A percentile compares a stretch with the other conserved stretches of the same genome.
phyloP scores from a whole-genome alignment of 2,797 vertebrate genomes.

The Melanotaenia maccullochi region DNA sequence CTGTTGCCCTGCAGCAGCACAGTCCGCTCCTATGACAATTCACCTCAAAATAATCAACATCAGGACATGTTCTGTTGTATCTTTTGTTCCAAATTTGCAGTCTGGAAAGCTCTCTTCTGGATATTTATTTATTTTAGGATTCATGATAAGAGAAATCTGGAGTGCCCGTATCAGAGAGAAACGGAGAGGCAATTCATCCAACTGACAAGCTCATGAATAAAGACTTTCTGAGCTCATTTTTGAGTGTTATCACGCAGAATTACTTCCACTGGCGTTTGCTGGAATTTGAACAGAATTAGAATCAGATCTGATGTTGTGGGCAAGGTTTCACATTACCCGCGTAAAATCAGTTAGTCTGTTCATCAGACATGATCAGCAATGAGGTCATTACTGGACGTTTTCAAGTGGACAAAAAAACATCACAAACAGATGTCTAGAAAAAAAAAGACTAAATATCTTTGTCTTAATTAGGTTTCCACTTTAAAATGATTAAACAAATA shows the following conservation, averaged over 20 bases:
- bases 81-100: not conserved
- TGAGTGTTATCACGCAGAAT: conserved; percentile 20
- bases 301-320: conserved; percentile 5
- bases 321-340: conserved; percentile 28
- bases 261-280: not conserved
- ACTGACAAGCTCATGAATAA: conserved; percentile 45
- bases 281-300: not conserved
- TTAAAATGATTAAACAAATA: not conserved
- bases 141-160: conserved; percentile 8
- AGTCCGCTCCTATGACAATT: conserved; percentile 30
- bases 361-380: conserved; percentile 28
- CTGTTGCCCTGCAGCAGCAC: conserved; percentile 57
- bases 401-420: not conserved
- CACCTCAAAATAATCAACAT: conserved; percentile 18
- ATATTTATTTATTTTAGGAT: conserved; percentile 7
- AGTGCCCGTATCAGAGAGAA: conserved; percentile 14
- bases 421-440: not conserved
- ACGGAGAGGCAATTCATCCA: conserved; percentile 27
- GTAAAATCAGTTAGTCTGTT: conserved; percentile 47
- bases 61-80: not conserved
- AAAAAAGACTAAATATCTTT: not conserved
- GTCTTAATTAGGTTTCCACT: not conserved
- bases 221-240: conserved; percentile 21
- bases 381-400: conserved; percentile 17
- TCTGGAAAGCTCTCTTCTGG: not conserved